Conservation (phyloP, 2,113 vertebrate species). For the Ceyx margarethae region DNA sequence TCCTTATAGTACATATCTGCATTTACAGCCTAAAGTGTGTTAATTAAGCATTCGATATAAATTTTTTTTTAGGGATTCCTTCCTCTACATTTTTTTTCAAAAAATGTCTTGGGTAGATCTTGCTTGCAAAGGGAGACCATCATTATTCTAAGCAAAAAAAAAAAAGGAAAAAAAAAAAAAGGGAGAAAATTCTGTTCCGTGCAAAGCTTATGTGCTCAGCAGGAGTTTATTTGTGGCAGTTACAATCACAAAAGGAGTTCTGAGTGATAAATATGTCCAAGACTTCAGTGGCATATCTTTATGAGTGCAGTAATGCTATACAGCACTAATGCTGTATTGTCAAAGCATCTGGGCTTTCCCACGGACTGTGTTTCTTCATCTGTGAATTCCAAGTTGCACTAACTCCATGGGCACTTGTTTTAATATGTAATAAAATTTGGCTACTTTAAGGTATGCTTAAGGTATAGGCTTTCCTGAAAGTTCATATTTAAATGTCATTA, state of each 20-base stretch:
- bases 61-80: conserved; percentile 64
- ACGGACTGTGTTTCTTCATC: not conserved
- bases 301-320: not conserved
- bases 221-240: conserved; percentile 46
- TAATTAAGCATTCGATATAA: conserved; percentile 46
- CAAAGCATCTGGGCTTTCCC: conserved; percentile 11
- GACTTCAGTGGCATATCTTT: conserved; percentile 17
- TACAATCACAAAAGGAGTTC: conserved; percentile 34
- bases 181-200: not conserved
- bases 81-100: conserved; percentile 40
- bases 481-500: not conserved
- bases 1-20: conserved; percentile 32
- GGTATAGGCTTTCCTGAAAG: not conserved
- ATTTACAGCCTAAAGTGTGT: conserved; percentile 42
- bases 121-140: conserved; percentile 18
- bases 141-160: conserved; percentile 25
- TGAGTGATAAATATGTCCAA: conserved; percentile 34
- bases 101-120: conserved; percentile 26
- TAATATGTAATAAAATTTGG: not conserved
- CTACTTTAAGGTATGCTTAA: not conserved
- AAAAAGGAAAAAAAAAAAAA: not conserved
- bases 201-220: conserved; percentile 39
- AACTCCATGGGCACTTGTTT: not conserved
- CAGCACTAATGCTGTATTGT: not conserved
- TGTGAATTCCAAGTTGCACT: not conserved